Conservation (phyloP, 2,797 vertebrate genomes). For the Chloroceryle inda region DNA sequence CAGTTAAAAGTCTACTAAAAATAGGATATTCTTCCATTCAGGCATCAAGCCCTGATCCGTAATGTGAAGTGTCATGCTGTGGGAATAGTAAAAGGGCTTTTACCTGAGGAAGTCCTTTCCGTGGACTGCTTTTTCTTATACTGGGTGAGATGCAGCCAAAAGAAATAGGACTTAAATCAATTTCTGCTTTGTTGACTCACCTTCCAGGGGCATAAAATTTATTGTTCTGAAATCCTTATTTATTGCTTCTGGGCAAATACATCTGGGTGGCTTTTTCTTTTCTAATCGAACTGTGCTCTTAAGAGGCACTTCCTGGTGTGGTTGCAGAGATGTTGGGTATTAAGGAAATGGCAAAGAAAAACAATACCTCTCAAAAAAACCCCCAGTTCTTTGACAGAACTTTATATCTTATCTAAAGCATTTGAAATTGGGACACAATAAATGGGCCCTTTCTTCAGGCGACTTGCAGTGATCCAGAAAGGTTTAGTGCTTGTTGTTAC, state of each 20-base stretch:
- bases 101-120: slow-evolving; percentile 68
- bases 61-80: slow-evolving; percentile 76
- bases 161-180: neutral
- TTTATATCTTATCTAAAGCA: neutral
- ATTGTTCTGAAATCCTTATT: slow-evolving; percentile 17
- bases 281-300: neutral
- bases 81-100: slow-evolving; percentile 76
- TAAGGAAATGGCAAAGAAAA: neutral
- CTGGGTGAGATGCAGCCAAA: neutral
- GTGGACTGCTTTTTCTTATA: neutral
- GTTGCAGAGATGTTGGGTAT: neutral
- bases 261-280: neutral
- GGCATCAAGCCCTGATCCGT: slow-evolving; percentile 68
- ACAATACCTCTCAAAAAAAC: neutral
- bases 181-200: slow-evolving; percentile 28
- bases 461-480: neutral
- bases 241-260: neutral
- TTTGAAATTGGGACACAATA: neutral
- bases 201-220: neutral
- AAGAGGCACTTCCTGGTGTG: neutral
- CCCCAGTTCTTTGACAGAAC: neutral
- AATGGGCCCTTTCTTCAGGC: neutral
- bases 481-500: neutral
- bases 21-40: slow-evolving; percentile 66
- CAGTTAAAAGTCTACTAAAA: slow-evolving; percentile 31